Evolutionary conservation across 1,140 invertebrate species (phyloP).

Genomic region (Callitettix versicolor): DNA sequence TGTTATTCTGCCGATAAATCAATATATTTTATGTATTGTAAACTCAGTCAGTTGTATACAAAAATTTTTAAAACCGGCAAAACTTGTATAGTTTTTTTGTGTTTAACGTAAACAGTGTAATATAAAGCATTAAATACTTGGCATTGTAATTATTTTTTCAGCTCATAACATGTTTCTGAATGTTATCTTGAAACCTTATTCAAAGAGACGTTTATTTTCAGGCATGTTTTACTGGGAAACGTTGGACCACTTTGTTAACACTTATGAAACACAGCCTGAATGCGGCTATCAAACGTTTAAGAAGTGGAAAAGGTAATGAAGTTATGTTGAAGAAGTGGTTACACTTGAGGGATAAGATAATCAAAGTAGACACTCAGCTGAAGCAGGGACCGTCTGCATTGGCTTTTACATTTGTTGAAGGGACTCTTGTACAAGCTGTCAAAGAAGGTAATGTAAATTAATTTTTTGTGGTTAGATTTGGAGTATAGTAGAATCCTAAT

Average conservation of each 20-base stretch:
- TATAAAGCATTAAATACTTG: no score
- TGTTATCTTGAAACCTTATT: no score
- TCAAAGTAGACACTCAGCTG: slow-evolving; percentile 57
- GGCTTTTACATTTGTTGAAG: slow-evolving; percentile 88
- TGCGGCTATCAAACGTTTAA: slow-evolving; percentile 51
- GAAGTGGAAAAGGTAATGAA: slow-evolving; percentile 15
- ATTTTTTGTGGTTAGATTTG: neutral
- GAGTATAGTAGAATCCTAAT: no score
- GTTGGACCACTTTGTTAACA: slow-evolving; percentile 59
- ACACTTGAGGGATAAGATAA: slow-evolving; percentile 53
- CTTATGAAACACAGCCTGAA: slow-evolving; percentile 67
- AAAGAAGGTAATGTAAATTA: slow-evolving; percentile 54
- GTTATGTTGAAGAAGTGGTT: slow-evolving; percentile 36
- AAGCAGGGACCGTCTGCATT: slow-evolving; percentile 53
- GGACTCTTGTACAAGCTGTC: slow-evolving; percentile 82
- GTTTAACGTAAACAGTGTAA: no score
- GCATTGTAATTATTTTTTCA: no score
- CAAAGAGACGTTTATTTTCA: slow-evolving; percentile 28
- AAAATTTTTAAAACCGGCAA: no score
- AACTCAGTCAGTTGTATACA: no score
- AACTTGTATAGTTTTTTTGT: no score
- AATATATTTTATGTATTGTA: no score
- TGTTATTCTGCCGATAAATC: no score
- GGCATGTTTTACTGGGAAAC: slow-evolving; percentile 55
- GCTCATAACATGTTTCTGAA: no score